Conservation (phyloP, 2,113 vertebrate genomes). For the Dissostichus mawsoni region DNA sequence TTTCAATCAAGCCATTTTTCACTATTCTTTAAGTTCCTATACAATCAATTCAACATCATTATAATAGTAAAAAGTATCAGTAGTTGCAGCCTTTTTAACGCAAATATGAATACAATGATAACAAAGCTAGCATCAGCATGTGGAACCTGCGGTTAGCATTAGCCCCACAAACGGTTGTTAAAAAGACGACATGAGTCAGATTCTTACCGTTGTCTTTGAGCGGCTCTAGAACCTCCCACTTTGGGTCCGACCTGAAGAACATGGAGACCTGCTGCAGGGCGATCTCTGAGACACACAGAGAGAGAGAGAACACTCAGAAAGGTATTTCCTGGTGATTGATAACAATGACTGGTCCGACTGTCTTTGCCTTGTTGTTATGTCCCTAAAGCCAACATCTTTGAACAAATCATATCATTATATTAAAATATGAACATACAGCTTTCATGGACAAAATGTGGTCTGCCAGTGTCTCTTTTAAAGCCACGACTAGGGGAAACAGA, state of each 20-base stretch:
- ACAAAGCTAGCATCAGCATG: neutral
- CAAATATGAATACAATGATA: neutral
- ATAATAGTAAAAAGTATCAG: too few relatives aligned
- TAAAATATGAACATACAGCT: neutral
- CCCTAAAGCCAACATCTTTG: neutral
- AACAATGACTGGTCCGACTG: too few relatives aligned
- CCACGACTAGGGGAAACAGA: too few relatives aligned
- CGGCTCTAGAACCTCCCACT: conserved; percentile 97
- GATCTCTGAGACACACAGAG: conserved; percentile 85
- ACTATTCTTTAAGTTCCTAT: too few relatives aligned
- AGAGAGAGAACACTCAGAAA: neutral
- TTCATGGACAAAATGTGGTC: neutral
- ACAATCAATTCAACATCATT: neutral
- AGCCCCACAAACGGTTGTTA: neutral
- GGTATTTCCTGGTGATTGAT: too few relatives aligned
- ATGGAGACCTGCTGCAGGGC: conserved; percentile 99
- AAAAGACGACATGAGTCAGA: neutral
- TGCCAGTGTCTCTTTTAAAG: neutral
- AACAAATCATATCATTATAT: too few relatives aligned
- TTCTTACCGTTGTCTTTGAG: conserved; percentile 94
- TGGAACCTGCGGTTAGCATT: neutral
- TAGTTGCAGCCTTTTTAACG: neutral
- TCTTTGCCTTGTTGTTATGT: neutral
- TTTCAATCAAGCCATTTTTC: too few relatives aligned
- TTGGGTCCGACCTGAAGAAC: conserved; percentile 98